These are phyloP conservation scores for Lasius fuliginosus DNA, from an alignment of 2,888 invertebrate genomes.

Conservation along the genomic window DNA sequence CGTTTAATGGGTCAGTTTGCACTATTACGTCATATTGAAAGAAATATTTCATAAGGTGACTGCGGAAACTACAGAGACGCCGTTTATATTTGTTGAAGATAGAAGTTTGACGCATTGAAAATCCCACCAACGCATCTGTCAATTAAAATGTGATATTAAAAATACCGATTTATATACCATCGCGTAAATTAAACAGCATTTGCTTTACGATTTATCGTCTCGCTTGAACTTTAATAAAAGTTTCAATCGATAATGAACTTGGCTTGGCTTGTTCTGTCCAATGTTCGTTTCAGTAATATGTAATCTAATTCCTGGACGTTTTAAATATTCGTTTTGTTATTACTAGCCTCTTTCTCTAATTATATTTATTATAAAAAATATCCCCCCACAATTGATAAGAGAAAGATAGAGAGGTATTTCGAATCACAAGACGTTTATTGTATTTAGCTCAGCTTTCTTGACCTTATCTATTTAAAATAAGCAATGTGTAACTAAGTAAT, in stretches of 20 bases:
- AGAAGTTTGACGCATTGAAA: conserved; percentile 13
- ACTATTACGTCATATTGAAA: neutral
- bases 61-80: neutral
- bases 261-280: conserved; percentile 32
- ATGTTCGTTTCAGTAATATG: conserved; percentile 44
- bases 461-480: neutral
- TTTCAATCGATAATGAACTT: conserved; percentile 46
- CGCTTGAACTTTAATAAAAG: conserved; percentile 31
- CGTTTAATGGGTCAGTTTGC: conserved; percentile 15
- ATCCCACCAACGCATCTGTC: conserved; percentile 3
- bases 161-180: neutral
- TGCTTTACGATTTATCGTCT: conserved; percentile 29
- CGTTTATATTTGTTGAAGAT: neutral
- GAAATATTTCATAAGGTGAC: neutral
- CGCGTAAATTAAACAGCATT: conserved; percentile 46
- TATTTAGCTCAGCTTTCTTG: neutral
- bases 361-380: conserved; percentile 11
- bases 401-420: neutral
- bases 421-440: neutral
- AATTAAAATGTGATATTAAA: conserved; percentile 28
- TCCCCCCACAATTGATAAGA: neutral
- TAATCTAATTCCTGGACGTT: neutral
- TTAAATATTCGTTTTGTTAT: neutral
- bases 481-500: neutral
- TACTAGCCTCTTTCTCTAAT: neutral